Evolutionary conservation across 2,113 vertebrate species (phyloP), one percentile per base, ranked within the genome.

Genomic region (Propithecus coquereli): DNA sequence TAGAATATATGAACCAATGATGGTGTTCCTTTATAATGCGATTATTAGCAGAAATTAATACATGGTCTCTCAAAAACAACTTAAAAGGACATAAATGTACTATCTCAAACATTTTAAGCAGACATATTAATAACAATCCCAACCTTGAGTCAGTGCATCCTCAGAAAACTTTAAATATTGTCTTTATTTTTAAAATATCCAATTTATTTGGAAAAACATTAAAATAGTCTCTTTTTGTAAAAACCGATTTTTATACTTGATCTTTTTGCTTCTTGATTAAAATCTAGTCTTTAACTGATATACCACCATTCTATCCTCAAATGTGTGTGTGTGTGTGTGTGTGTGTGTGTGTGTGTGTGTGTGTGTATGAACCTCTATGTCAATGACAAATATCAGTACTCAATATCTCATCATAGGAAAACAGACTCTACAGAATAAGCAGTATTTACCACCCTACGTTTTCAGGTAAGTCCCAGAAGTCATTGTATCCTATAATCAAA

Each of bases 51-150:
- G 47, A 92, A 76, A 73, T 32, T 81, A 81, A 82, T 25, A 83
- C 27, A 92, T 45, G 13, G 34, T 92, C 84, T 76, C 47, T 17
- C 57, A 88, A 88, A 27, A 76, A 88, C 54, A 93, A 73, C 40
- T 92, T 71, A 45, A 80, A 93, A 93, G 34, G 4, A 68, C 27
- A 90, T 59, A 86, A 87, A 54, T 20, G 30, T 18, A 65, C 18
- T 63, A 63, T 80, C 77, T 85, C 65, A 96, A 93, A 71, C 63
- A 87, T 34, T 93, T 96, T 68, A 83, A 81, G 23, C 50, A 50
- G 12, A 92, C 11, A 34, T 54, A 54, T 54, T 54, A 54, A 54
- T 79, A 83, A 86, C 45, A 94, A 30, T 79, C 22, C 27, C 63
- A 54, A 80, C 66, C 32, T 82, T 92, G 88, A 92, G 25, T 82